A percentile compares a stretch with the other conserved stretches of the same genome.
Conservation (phyloP, 2,888 invertebrate species). For the Apomyelois bistriatella region DNA sequence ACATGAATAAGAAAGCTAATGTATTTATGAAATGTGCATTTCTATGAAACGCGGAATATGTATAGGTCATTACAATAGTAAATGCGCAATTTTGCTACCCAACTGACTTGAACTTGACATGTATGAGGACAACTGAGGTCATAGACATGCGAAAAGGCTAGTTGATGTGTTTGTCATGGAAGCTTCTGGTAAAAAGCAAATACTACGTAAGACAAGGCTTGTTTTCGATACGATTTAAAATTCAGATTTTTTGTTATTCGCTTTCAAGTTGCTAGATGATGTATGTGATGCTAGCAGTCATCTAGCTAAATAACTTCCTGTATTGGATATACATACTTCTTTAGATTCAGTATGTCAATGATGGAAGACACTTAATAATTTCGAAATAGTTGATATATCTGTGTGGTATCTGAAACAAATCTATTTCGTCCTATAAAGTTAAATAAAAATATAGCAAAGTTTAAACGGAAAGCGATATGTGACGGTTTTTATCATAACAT, state of each 20-base stretch:
- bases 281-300: not conserved
- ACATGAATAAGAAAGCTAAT: conserved; percentile 23
- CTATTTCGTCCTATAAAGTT: no score
- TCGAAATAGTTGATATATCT: no score
- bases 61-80: conserved; percentile 18
- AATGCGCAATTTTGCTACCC: conserved; percentile 19
- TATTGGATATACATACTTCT: no score
- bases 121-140: conserved; percentile 18
- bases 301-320: not conserved
- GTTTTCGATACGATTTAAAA: not conserved
- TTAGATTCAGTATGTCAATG: no score
- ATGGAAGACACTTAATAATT: no score
- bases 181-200: not conserved
- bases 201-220: not conserved
- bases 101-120: conserved; percentile 20
- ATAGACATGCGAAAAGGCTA: conserved; percentile 9
- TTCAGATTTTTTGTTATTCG: not conserved
- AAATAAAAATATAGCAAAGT: no score
- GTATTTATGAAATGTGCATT: conserved; percentile 30
- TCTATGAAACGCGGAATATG: conserved; percentile 20
- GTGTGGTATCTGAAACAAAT: no score
- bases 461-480: no score
- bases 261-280: not conserved
- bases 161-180: conserved; percentile 3
- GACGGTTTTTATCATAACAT: no score